Evolutionary conservation across 2,888 invertebrate genomes (phyloP).

Genomic region (Dugesia japonica): DNA sequence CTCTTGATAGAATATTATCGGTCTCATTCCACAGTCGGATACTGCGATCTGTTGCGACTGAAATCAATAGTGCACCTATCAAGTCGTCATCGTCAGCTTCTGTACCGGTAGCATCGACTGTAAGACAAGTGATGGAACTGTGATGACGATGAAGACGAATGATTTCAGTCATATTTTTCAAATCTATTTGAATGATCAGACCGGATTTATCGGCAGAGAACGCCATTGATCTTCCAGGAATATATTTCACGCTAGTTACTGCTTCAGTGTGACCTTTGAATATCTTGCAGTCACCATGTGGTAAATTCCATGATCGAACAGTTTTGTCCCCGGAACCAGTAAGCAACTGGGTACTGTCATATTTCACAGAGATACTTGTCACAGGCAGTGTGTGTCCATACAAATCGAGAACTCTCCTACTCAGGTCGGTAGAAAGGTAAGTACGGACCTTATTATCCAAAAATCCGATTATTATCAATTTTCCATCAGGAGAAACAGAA

Average conservation of each 20-base stretch:
- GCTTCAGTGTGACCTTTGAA: conserved; percentile 82
- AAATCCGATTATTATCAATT: neutral
- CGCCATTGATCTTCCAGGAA: conserved; percentile 75
- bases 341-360: conserved; percentile 59
- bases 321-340: conserved; percentile 89
- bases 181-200: conserved; percentile 89
- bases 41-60: conserved; percentile 72
- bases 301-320: conserved; percentile 91
- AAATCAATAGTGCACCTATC: conserved; percentile 66
- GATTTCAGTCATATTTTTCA: conserved; percentile 72
- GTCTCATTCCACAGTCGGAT: conserved; percentile 69
- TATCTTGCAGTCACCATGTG: conserved; percentile 87
- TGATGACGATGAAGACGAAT: conserved; percentile 61
- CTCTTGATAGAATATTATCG: conserved; percentile 58
- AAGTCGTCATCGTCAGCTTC: conserved; percentile 56
- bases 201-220: conserved; percentile 85
- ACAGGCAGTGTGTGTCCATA: conserved; percentile 93
- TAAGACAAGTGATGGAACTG: conserved; percentile 61
- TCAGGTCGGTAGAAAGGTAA: neutral
- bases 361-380: conserved; percentile 74
- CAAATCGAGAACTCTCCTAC: conserved; percentile 52
- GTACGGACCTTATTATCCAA: neutral
- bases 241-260: conserved; percentile 71
- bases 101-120: conserved; percentile 68
- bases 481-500: neutral